Conservation (phyloP, 2,113 vertebrate genomes). For the Sander vitreus region DNA sequence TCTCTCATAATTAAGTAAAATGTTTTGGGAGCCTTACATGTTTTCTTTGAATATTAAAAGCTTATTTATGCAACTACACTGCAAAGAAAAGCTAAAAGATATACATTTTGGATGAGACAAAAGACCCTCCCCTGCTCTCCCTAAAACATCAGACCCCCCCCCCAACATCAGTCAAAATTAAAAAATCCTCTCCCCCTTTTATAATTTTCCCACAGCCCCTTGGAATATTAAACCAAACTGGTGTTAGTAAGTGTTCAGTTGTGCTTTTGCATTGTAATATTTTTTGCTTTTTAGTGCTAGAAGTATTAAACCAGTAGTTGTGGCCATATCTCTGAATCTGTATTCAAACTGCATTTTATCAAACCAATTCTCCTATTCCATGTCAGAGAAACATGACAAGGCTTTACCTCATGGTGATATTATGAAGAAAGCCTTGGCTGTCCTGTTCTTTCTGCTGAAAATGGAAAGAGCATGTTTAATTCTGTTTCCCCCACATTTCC, state of each 20-base stretch:
- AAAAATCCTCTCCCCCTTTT: too few species aligned
- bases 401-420: background rate
- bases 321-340: background rate
- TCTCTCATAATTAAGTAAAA: background rate
- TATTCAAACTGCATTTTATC: slow-evolving; percentile 12
- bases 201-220: slow-evolving; percentile 1
- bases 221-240: background rate
- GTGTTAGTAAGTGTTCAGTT: background rate
- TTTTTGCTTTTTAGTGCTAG: background rate
- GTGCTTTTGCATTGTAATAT: slow-evolving; percentile 16
- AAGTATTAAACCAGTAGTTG: slow-evolving; percentile 7
- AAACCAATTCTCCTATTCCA: background rate
- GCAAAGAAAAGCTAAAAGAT: background rate
- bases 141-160: too few species aligned
- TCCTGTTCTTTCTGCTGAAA: slow-evolving; percentile 7
- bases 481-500: background rate
- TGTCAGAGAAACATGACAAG: background rate
- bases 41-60: background rate
- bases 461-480: slow-evolving; percentile 19
- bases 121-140: background rate
- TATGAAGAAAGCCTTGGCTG: slow-evolving; percentile 6
- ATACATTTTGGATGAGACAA: background rate
- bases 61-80: background rate
- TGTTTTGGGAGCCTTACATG: background rate
- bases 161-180: background rate